These are phyloP conservation scores for Ataeniobius toweri DNA, from an alignment of 2,797 vertebrate genomes.

Conservation along the genomic window DNA sequence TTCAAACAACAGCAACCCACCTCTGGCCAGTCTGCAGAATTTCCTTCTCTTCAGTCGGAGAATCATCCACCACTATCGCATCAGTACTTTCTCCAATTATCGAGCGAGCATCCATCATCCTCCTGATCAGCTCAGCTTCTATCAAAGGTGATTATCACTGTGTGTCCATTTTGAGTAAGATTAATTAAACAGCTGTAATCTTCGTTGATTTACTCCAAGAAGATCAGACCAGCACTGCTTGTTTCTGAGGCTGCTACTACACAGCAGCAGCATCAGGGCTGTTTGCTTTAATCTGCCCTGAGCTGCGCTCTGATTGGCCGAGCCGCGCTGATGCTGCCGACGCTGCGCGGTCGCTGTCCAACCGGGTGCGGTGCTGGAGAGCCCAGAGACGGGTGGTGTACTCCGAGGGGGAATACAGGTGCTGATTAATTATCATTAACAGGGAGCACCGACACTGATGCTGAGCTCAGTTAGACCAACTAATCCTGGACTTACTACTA, in stretches of 20 bases:
- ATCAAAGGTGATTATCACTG: neutral
- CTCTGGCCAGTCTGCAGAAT: slow-evolving; percentile 69
- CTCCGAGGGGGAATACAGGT: slow-evolving; percentile 18
- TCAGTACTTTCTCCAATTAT: slow-evolving; percentile 74
- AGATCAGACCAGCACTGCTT: slow-evolving; percentile 32
- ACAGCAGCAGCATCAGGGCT: slow-evolving; percentile 51
- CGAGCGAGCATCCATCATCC: slow-evolving; percentile 74
- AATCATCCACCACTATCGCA: slow-evolving; percentile 76
- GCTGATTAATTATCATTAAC: slow-evolving; percentile 9
- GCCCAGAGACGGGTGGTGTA: neutral
- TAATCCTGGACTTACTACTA: neutral
- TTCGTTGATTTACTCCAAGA: slow-evolving; percentile 39
- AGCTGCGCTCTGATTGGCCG: slow-evolving; percentile 76
- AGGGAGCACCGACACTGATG: neutral
- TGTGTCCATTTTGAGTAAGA: neutral
- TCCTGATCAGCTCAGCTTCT: neutral
- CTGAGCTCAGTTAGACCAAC: neutral
- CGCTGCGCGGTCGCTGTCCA: slow-evolving; percentile 72
- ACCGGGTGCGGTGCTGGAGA: slow-evolving; percentile 68
- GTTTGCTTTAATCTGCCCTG: slow-evolving; percentile 67
- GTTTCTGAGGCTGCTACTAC: slow-evolving; percentile 60
- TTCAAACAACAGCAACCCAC: slow-evolving; percentile 60
- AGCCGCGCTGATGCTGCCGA: slow-evolving; percentile 67
- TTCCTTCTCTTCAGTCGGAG: slow-evolving; percentile 63
- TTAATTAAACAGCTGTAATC: slow-evolving; percentile 11